A percentile compares a stretch with the other conserved stretches of the same genome.
These are phyloP conservation scores for Salvator merianae DNA, from an alignment of 2,113 vertebrate species.

Conservation along the genomic window DNA sequence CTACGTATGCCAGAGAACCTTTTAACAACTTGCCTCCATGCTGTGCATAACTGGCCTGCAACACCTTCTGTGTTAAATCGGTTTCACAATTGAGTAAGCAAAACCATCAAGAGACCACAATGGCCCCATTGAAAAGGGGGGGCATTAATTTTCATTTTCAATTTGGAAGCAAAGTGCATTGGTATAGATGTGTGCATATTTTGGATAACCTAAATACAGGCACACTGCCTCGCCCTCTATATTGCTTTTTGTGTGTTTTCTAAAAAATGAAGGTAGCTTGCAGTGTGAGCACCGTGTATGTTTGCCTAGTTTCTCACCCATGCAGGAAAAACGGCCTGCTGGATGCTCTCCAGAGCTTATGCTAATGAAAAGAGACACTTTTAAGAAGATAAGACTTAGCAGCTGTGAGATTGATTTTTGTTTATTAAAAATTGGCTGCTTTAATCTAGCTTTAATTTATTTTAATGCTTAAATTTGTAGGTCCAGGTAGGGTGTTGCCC, in stretches of 20 bases:
- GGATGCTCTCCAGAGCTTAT: neutral
- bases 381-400: neutral
- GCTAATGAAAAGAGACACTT: neutral
- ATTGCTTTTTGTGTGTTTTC: too few relatives aligned
- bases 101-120: neutral
- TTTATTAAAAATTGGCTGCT: neutral
- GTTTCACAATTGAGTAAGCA: neutral
- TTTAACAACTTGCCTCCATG: constrained; percentile 12
- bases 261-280: neutral
- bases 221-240: neutral
- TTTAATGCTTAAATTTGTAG: neutral
- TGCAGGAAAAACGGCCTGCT: neutral
- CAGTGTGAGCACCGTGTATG: neutral
- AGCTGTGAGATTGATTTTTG: neutral
- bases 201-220: constrained; percentile 1
- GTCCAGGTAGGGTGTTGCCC: neutral
- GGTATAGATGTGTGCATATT: neutral
- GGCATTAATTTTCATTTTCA: constrained; percentile 24
- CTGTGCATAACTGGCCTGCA: neutral
- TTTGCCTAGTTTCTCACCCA: neutral
- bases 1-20: neutral
- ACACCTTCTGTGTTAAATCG: neutral
- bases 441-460: neutral
- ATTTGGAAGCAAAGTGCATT: neutral
- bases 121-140: neutral